Evolutionary conservation across 1,140 invertebrate genomes (phyloP), one percentile per base, ranked within the genome.

Genomic region (Phenacoccus solenopsis): DNA sequence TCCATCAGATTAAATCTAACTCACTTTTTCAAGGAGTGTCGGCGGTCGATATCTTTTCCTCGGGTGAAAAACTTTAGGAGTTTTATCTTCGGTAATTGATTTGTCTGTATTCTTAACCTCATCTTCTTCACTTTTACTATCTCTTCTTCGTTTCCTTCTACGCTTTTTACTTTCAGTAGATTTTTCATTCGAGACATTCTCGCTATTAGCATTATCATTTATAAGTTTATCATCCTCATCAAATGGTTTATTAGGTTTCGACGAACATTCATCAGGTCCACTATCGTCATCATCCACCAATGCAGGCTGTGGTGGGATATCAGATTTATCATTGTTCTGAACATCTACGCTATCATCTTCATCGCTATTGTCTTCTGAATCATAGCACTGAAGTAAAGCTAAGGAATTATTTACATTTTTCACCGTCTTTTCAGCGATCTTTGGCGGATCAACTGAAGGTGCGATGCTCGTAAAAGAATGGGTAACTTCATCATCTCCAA

Each of bases 21-120:
- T 56, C 56, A 72, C 71, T 64, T 70, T 72, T 68, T 72, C 71
- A 5, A 72, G 64, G 49, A 72, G 68, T 67, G 71, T 69, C 7
- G 22, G 67, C 2, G 24, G 64, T 27, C 28, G n/a, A 24, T 27
- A 25, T 64, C 59, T 2, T 24, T 64, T 64, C 2, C 38, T 59
- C 4, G 56, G 21, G 5, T 59, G 21, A 64, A 64, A 16, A 59
- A 5, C 4, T 24, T 10, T 9, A 64, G 25, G 9, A 3, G 25
- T 16, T 22, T 64, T 27, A 5, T 64, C 25, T 9, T 22, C 56
- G 20, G 20, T 20, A 13, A 10, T 22, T 70, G 24, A 13, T 22
- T 59, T 12, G 1, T 70, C 69, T 12, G 20, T 59, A 28, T 27
- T 21, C 1, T 25, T 25, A 12, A n/a, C 69, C 2, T 10, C 16